Evolutionary conservation across 1,140 invertebrate genomes (phyloP), one percentile per base, ranked within the genome.

Genomic region (Pogonognathellus flavescens): DNA sequence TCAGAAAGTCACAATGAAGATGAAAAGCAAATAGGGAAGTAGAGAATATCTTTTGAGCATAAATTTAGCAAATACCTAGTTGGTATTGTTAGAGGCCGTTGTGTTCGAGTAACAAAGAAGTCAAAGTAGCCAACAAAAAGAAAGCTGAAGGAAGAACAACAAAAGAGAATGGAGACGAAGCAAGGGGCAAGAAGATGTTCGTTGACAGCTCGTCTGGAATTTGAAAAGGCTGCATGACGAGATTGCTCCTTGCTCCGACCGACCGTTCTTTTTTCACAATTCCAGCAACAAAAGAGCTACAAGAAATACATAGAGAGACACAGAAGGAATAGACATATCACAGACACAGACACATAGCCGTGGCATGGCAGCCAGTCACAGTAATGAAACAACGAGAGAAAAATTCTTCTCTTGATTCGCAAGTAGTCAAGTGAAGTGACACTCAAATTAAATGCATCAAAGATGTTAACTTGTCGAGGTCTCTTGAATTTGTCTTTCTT

Each of bases 361-460:
- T 66, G 31, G 31, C 31, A 41, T 41, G 31, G 31, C 62, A 20
- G 62, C 25, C 62, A 41, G 62, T 66, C 62, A 6, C 53, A 66
- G 22, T 20, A 50, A 76, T 76, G 70, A 49, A 76, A 76, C n/a
- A 50, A 66, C 62, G 41, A 20, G 70, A 16, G 49, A 72, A 76
- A 31, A 25, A 76, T 76, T 76, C 31, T 76, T 76, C 41, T 50
- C 31, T 25, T 76, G 25, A n/a, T 31, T 50, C 70, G 53, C 11
- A 13, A 57, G 31, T 41, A 41, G 31, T 66, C 62, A 66, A 66
- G 62, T 66, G 62, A 66, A 66, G 70, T 76, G 70, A 76, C 70
- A 76, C 70, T 76, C 70, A 76, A 76, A 76, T 76, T 76, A 76
- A 76, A 76, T 76, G 70, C 70, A 76, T 41, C 70, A 76, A 18